Base-by-base conservation (phyloP, 2,113 vertebrate genomes). In the Elgaria multicarinata region DNA sequence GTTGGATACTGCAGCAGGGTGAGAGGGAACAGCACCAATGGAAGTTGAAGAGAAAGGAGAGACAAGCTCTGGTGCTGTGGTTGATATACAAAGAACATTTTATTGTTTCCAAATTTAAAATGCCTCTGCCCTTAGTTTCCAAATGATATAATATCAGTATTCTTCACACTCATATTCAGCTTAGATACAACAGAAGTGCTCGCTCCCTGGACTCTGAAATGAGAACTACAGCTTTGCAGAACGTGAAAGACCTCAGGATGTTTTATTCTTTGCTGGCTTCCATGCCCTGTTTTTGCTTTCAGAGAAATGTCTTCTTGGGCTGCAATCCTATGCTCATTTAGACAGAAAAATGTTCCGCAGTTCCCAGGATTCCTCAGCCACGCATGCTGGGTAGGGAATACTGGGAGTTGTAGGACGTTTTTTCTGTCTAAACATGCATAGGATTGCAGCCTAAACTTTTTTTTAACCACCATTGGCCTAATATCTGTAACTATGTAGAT, bases 181-280 rank as follows among this genome's bases (percentile, higher is more conserved):
- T 39, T 87, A 77, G 46, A 85, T 50, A 79, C 93, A 78, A 42
- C 74, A 8, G 72, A 90, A 85, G 53, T 86, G 62, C 16, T 87
- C 87, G 85, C 79, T 50, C 44, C 44, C 44, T 33, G 44, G 28
- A 12, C 44, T 78, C 24, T 78, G 76, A 50, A 78, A 50, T 31
- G 76, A 50, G 44, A 78, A 13, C 76, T 2, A 16, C 42, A 44
- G 9, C 42, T 77, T 77, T 44, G 42, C 22, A 50, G 26, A 3
- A 28, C 16, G 36, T 50, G 26, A 3, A 78, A 31, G 28, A 50
- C 46, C 26, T 31, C 31, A 28, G 31, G 4, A 14, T 31, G 44
- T 31, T 50, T 31, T 50, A 24, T 50, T 2, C 13, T 78, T 78
- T 1, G 5, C 10, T 44, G 33, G 26, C 44, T 78, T 78, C 76